Evolutionary conservation across 2,797 vertebrate genomes (phyloP).

Genomic region (Acipenser transmontanus): DNA sequence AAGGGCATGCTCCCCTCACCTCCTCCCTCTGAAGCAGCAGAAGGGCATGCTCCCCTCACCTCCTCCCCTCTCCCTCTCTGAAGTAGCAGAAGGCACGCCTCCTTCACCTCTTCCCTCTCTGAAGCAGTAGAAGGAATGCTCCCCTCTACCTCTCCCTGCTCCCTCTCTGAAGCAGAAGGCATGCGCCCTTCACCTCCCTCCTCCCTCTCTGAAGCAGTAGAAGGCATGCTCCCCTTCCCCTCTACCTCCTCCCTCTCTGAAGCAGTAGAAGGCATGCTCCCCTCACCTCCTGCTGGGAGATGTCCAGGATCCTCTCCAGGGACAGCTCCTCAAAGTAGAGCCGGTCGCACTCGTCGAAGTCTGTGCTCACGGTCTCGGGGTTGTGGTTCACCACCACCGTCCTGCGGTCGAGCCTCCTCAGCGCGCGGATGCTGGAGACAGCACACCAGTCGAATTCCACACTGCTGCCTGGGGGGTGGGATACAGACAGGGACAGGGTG

Average conservation of each 20-base stretch:
- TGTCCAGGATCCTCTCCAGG: constrained; percentile 87
- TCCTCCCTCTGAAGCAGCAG: too few relatives aligned
- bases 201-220: too few relatives aligned
- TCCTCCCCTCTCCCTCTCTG: too few relatives aligned
- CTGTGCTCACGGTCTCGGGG: constrained; percentile 92
- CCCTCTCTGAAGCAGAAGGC: too few relatives aligned
- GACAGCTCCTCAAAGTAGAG: constrained; percentile 94
- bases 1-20: too few relatives aligned
- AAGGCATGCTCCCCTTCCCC: too few relatives aligned
- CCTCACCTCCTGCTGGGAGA: constrained; percentile 86
- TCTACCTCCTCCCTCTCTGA: too few relatives aligned
- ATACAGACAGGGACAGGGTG: too few relatives aligned
- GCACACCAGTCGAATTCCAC: constrained; percentile 97
- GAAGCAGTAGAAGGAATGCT: too few relatives aligned
- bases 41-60: too few relatives aligned
- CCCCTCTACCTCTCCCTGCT: too few relatives aligned
- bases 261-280: not conserved
- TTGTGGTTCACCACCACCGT: constrained; percentile 92
- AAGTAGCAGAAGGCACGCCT: not conserved
- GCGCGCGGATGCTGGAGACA: constrained; percentile 82
- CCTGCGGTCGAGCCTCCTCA: constrained; percentile 80
- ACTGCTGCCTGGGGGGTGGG: constrained; percentile 75
- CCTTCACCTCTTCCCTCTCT: constrained; percentile 68
- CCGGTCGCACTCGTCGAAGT: constrained; percentile 94
- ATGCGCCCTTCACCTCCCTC: too few relatives aligned